Evolutionary conservation across 2,888 invertebrate genomes (phyloP).

Genomic region (Drosophila formosana): DNA sequence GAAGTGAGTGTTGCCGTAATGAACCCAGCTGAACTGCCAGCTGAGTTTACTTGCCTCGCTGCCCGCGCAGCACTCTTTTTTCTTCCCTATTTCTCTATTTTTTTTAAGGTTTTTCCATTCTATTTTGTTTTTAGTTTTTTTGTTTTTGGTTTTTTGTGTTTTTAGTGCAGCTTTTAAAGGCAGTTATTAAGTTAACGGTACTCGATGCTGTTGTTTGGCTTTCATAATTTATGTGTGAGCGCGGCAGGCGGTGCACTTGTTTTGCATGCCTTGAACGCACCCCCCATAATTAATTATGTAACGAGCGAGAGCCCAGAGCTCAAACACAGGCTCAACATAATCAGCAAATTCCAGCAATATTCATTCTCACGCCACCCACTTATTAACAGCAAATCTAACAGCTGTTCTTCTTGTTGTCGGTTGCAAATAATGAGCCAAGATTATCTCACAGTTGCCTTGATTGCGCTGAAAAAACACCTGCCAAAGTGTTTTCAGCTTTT

Average conservation of each 20-base stretch:
- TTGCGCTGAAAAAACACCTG: constrained; percentile 22
- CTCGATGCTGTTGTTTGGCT: constrained; percentile 60
- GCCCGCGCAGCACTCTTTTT: constrained; percentile 42
- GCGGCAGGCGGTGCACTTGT: constrained; percentile 68
- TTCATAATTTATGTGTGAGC: constrained; percentile 76
- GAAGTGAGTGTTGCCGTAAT: constrained; percentile 72
- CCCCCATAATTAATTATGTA: constrained; percentile 75
- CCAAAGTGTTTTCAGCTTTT: constrained; percentile 15
- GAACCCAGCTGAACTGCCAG: constrained; percentile 52
- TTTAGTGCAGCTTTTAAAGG: constrained; percentile 61
- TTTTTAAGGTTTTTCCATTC: constrained; percentile 7
- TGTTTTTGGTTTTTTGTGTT: constrained; percentile 28
- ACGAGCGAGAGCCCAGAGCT: constrained; percentile 43
- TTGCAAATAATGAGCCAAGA: constrained; percentile 74
- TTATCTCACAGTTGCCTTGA: constrained; percentile 62
- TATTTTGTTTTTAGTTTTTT: constrained; percentile 10
- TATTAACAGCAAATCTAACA: constrained; percentile 61
- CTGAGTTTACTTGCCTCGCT: constrained; percentile 33
- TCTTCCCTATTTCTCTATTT: constrained; percentile 10
- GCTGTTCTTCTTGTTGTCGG: constrained; percentile 12
- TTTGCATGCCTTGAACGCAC: constrained; percentile 64
- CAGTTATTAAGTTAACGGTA: constrained; percentile 74
- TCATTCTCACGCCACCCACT: constrained; percentile 71
- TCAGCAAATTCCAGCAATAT: constrained; percentile 36
- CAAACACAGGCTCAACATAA: constrained; percentile 13